These are phyloP conservation scores for Artibeus lituratus DNA, from an alignment of 2,797 vertebrate species.

Conservation along the genomic window DNA sequence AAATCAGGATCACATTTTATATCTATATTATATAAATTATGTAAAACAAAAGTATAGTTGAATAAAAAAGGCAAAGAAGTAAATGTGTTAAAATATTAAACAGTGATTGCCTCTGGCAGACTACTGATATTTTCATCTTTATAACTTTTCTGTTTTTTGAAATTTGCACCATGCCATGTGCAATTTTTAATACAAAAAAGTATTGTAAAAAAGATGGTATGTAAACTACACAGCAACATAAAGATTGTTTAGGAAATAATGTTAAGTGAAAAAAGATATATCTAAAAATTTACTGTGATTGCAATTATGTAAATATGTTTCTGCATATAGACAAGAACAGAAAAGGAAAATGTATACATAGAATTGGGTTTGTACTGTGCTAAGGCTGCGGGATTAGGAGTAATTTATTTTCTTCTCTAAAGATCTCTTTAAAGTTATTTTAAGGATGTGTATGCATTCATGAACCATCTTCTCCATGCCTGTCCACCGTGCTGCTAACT, in stretches of 20 bases:
- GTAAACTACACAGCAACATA: conserved; percentile 64
- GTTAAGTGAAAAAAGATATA: conserved; percentile 74
- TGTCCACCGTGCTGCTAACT: not conserved
- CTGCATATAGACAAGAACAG: conserved; percentile 66
- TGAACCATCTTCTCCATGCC: not conserved
- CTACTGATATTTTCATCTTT: conserved; percentile 55
- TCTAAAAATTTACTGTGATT: conserved; percentile 71
- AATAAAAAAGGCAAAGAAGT: conserved; percentile 31
- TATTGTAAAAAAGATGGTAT: conserved; percentile 67
- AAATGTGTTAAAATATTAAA: conserved; percentile 68
- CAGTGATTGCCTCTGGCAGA: conserved; percentile 29
- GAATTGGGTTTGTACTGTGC: conserved; percentile 57
- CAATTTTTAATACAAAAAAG: conserved; percentile 57
- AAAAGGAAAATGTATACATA: conserved; percentile 66
- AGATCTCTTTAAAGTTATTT: conserved; percentile 46
- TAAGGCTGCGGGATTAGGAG: conserved; percentile 50
- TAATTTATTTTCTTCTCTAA: conserved; percentile 60
- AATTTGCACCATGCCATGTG: conserved; percentile 35
- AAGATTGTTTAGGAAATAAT: conserved; percentile 72
- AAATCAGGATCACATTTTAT: conserved; percentile 33
- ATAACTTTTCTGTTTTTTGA: conserved; percentile 49
- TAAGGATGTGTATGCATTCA: not conserved
- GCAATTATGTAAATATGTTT: conserved; percentile 75
- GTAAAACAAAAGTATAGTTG: conserved; percentile 63
- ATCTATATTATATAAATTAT: conserved; percentile 51